A percentile compares a stretch with the other conserved stretches of the same genome.
Evolutionary conservation across 2,113 vertebrate species (phyloP).

Genomic region (Oryzias celebensis): DNA sequence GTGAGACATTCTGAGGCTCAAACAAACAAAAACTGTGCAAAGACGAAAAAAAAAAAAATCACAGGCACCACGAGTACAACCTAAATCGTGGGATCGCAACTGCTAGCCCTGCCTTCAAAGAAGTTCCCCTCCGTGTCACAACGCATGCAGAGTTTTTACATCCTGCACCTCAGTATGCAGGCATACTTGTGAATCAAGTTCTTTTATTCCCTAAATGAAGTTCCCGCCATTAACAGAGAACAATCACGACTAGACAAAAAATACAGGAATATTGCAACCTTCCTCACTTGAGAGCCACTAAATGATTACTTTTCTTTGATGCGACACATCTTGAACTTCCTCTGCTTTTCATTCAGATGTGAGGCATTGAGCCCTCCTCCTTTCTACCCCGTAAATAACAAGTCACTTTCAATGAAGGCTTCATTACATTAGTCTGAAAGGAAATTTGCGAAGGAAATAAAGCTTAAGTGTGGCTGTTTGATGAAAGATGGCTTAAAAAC

Average conservation of each 20-base stretch:
- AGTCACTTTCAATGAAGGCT: constrained; percentile 1
- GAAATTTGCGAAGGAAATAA: constrained; percentile 21
- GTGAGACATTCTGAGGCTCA: constrained; percentile 14
- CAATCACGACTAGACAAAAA: too few species aligned
- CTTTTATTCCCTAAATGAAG: too few species aligned
- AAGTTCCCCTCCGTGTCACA: not conserved
- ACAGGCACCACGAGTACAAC: not conserved
- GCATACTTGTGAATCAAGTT: not conserved
- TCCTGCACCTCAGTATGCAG: constrained; percentile 15
- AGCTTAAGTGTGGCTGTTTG: constrained; percentile 6
- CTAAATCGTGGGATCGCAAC: not conserved
- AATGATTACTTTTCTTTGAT: not conserved
- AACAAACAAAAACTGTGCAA: not conserved
- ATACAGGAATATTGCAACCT: too few species aligned
- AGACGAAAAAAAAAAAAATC: not conserved
- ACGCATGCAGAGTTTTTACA: constrained; percentile 5
- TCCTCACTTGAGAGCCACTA: too few species aligned
- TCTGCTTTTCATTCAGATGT: constrained; percentile 11
- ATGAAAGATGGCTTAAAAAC: constrained; percentile 6
- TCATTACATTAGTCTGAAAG: constrained; percentile 10
- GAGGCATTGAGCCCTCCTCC: constrained; percentile 7
- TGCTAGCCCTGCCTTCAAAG: constrained; percentile 1
- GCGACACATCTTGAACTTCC: constrained; percentile 1
- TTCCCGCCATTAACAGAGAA: too few species aligned
- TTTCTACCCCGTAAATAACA: constrained; percentile 9